A percentile compares a stretch with the other conserved stretches of the same genome.
phyloP scores from a whole-genome alignment of 2,113 vertebrate genomes.

The Cheirogaleus medius region DNA sequence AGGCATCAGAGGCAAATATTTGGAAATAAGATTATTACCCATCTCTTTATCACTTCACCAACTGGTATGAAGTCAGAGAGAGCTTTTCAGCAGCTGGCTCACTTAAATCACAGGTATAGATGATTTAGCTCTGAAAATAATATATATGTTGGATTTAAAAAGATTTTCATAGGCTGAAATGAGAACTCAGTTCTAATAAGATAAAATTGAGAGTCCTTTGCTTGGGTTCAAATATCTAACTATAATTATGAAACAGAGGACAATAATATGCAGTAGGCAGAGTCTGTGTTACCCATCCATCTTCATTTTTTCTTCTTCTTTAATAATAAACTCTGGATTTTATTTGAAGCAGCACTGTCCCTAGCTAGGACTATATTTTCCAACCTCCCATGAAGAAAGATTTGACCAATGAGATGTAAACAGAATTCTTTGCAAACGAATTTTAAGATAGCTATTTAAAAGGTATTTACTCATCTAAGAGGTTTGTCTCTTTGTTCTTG shows the following conservation, averaged over 20 bases:
- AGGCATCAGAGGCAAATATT: slow-evolving; percentile 5
- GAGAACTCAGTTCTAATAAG: background rate
- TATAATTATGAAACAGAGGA: background rate
- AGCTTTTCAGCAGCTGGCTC: background rate
- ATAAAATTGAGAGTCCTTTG: background rate
- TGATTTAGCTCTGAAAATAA: slow-evolving; percentile 8
- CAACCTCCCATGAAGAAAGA: background rate
- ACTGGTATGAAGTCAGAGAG: background rate
- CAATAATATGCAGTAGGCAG: background rate
- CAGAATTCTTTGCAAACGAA: background rate
- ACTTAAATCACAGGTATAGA: background rate
- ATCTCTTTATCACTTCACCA: slow-evolving; percentile 41
- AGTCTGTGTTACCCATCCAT: background rate
- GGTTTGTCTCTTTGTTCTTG: background rate
- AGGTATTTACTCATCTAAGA: background rate
- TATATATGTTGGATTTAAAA: background rate
- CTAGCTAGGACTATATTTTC: background rate
- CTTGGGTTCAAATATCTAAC: background rate
- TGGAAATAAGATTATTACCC: background rate
- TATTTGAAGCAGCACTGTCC: background rate
- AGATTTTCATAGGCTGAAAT: background rate
- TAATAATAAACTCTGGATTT: slow-evolving; percentile 21
- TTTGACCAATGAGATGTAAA: slow-evolving; percentile 1
- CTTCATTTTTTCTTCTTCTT: background rate
- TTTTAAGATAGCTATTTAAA: slow-evolving; percentile 4